These are phyloP conservation scores for Rhagonycha fulva DNA, from an alignment of 2,888 invertebrate species.

Conservation along the genomic window DNA sequence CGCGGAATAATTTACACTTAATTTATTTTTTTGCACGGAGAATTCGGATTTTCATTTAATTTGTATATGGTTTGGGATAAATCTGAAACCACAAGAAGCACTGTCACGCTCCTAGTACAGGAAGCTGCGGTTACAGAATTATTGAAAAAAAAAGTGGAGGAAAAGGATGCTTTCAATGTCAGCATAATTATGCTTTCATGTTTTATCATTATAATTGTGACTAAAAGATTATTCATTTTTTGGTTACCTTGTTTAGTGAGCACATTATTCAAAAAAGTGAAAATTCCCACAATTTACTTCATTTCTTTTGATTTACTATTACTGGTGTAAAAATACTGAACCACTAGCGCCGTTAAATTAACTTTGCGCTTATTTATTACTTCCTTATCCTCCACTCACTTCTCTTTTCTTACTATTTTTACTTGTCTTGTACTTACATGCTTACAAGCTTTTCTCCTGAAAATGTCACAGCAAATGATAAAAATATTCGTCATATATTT, in stretches of 20 bases:
- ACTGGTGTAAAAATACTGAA: neutral
- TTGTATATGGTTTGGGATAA: slow-evolving; percentile 15
- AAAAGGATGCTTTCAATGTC: slow-evolving; percentile 26
- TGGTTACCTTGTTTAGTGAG: neutral
- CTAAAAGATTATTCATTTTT: neutral
- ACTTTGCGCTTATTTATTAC: neutral
- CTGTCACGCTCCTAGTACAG: slow-evolving; percentile 11
- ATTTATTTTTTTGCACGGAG: neutral
- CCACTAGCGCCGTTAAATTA: neutral
- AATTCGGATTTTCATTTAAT: neutral
- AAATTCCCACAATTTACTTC: neutral
- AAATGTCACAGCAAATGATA: too few relatives aligned
- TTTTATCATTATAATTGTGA: slow-evolving; percentile 9
- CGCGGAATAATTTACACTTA: neutral
- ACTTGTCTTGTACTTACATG: neutral
- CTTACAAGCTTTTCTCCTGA: neutral
- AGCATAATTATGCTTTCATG: slow-evolving; percentile 19
- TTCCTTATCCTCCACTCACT: neutral
- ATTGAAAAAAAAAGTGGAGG: slow-evolving; percentile 17
- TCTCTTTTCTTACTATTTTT: neutral
- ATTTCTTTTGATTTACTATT: neutral
- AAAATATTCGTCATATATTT: too few relatives aligned
- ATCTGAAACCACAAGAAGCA: slow-evolving; percentile 15
- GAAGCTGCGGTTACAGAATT: slow-evolving; percentile 19
- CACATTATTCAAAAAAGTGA: neutral